Evolutionary conservation across 2,113 vertebrate genomes (phyloP), one percentile per base, ranked within the genome.

Genomic region (Empidonax alnorum): DNA sequence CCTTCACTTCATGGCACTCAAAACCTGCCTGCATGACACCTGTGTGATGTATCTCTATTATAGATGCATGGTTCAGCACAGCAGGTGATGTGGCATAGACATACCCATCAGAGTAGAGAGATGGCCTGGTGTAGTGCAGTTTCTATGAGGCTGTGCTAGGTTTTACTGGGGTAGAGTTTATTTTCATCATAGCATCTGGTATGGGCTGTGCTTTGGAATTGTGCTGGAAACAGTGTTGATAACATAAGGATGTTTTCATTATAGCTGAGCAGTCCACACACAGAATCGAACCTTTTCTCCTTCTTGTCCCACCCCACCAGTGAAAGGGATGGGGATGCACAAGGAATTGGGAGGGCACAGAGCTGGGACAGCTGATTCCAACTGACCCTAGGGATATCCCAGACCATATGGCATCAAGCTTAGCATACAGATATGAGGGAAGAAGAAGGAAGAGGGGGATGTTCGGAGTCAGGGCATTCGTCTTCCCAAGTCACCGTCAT

Each of bases 31-130:
- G 23, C 17, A 9, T 19, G 33, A 21, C 18, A 28, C 28, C 39
- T 22, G 4, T 31, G 31, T n/a, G n/a, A 12, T 12, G 20, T 18
- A 11, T 14, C 14, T 55, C 22, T 33, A 4, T 14, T 7, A 15
- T 1, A n/a, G 37, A 13, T 10, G 24, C 14, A 22, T 1, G 1
- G 10, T 27, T 49, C 21, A 75, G 66, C 65, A 12, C 9, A 47
- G 33, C 31, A 78, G 17, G 16, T 1, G 4, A 14, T 6, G 10
- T 2, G 7, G 16, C 11, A 20, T 4, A 3, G 42, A 27, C 2
- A 4, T 4, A 68, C 4, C 10, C 2, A 3, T 25, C 42, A 37
- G 24, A 4, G 30, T 20, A 63, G 22, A 37, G 73, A 35, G 24
- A 30, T n/a, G 42, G 3, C 16, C 58, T 13, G 23, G 6, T 14